Conservation (phyloP, 2,797 vertebrate species). For the Otus scops region DNA sequence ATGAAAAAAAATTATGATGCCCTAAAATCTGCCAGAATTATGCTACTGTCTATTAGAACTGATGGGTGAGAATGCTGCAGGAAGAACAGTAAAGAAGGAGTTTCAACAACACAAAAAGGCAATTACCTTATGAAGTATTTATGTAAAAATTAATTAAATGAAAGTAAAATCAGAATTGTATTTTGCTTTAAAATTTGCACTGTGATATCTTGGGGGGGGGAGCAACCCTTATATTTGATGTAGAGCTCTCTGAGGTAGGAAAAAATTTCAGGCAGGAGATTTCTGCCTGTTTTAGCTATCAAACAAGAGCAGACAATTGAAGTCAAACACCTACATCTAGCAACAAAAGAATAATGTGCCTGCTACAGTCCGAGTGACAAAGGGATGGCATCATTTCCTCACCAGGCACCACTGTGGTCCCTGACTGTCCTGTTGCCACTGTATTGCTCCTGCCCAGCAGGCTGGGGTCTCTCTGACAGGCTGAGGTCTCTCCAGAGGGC, state of each 20-base stretch:
- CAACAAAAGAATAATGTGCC: background rate
- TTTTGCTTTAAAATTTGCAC: background rate
- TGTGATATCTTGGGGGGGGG: background rate
- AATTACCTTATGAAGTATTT: background rate
- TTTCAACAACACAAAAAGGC: background rate
- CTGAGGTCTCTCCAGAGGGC: background rate
- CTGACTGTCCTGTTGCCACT: background rate
- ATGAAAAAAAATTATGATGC: background rate
- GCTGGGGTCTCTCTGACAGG: background rate
- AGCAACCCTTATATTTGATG: background rate
- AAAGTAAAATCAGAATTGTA: background rate
- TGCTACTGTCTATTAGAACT: background rate
- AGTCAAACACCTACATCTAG: background rate
- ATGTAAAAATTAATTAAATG: background rate
- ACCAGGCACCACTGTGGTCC: background rate
- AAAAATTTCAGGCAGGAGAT: background rate
- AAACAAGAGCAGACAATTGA: background rate
- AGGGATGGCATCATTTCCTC: background rate
- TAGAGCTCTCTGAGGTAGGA: background rate
- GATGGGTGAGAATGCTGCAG: background rate
- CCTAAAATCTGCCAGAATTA: background rate
- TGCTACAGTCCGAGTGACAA: accelerated
- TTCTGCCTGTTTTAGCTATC: background rate
- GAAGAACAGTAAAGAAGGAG: background rate
- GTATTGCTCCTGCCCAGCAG: background rate